Conservation (phyloP, 2,113 vertebrate species). For the Hypomesus transpacificus region DNA sequence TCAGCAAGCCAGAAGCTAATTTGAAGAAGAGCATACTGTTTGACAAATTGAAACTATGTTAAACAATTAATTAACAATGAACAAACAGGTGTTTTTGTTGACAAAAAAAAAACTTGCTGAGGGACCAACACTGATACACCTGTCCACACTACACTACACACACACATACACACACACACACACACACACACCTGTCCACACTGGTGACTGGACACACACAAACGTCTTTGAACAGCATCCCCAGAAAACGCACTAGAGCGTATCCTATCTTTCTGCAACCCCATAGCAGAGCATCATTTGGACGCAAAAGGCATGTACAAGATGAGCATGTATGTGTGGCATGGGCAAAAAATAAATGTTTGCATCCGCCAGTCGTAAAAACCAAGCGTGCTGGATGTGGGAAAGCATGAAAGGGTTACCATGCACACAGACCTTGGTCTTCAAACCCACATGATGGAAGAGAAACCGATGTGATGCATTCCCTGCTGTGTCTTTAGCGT, state of each 20-base stretch:
- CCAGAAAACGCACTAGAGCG: no score
- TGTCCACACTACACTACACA: background rate
- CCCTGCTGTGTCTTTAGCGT: constrained; percentile 47
- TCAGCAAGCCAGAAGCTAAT: constrained; percentile 54
- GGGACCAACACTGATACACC: background rate
- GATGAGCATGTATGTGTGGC: background rate
- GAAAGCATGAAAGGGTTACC: background rate
- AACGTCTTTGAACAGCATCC: no score
- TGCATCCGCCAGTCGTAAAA: background rate
- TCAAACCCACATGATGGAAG: constrained; percentile 29
- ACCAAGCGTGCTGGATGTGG: background rate
- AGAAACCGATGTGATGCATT: constrained; percentile 39
- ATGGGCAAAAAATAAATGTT: background rate
- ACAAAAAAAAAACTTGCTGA: background rate
- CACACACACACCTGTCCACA: constrained; percentile 22
- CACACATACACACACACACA: background rate
- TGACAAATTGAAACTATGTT: constrained; percentile 66
- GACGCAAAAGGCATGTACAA: background rate
- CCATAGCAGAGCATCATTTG: background rate
- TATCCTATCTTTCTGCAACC: no score
- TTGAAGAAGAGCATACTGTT: constrained; percentile 36
- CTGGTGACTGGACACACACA: background rate
- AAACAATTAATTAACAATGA: constrained; percentile 62
- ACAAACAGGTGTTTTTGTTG: constrained; percentile 58
- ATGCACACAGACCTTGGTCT: constrained; percentile 32